Conservation (phyloP, 2,113 vertebrate species). For the Malurus melanocephalus region DNA sequence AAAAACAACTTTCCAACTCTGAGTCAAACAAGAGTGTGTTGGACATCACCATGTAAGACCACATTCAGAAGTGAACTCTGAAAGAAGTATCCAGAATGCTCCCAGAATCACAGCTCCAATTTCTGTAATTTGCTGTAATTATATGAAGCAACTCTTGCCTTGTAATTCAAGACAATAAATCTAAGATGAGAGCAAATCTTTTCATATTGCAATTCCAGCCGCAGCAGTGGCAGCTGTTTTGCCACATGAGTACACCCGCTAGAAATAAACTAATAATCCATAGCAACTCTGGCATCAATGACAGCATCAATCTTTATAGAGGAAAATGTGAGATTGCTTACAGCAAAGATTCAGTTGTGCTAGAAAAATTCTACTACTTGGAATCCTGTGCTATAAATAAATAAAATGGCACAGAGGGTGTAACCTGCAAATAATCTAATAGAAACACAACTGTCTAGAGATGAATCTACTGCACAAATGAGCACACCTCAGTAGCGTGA, state of each 20-base stretch:
- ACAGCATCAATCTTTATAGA: neutral
- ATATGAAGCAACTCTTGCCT: neutral
- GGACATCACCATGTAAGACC: neutral
- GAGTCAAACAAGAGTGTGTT: neutral
- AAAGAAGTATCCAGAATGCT: neutral
- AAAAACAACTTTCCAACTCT: neutral
- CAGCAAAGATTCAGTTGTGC: neutral
- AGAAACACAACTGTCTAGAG: neutral
- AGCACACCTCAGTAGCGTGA: neutral
- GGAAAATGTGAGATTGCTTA: conserved; percentile 2
- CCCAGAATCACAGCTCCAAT: rapidly evolving
- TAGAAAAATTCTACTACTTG: neutral
- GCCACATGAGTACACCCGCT: neutral
- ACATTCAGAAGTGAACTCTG: neutral
- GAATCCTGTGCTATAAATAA: neutral
- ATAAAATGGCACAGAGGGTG: neutral
- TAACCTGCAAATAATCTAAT: neutral
- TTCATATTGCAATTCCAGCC: neutral
- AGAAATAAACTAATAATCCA: conserved; percentile 28
- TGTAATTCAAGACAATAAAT: neutral
- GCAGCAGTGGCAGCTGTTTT: conserved; percentile 3
- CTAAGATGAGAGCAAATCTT: neutral
- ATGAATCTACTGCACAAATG: neutral
- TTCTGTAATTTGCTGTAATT: neutral
- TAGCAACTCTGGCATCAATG: neutral